phyloP scores from a whole-genome alignment of 2,888 invertebrate genomes.

The Neoitamus cyanurus region DNA sequence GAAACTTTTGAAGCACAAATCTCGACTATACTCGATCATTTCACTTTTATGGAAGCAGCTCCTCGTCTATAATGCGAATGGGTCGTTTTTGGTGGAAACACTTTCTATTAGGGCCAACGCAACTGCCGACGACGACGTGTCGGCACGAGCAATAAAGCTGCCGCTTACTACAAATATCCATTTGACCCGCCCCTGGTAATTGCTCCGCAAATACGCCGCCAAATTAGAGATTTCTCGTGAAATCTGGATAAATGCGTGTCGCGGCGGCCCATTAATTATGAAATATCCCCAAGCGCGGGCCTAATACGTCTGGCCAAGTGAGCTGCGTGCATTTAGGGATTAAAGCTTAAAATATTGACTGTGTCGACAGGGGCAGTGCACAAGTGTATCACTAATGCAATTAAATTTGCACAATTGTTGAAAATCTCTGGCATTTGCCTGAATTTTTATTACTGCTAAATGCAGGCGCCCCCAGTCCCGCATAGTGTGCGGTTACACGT shows the following conservation, averaged over 20 bases:
- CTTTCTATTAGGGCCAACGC: no score
- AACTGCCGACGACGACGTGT: no score
- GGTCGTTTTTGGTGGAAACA: no score
- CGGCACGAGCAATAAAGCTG: no score
- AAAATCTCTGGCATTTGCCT: neutral
- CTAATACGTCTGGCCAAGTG: neutral
- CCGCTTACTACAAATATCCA: no score
- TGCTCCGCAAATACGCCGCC: no score
- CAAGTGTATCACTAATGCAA: neutral
- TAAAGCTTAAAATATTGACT: constrained; percentile 13
- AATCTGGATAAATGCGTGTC: neutral
- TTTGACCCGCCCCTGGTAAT: no score
- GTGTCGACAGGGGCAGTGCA: neutral
- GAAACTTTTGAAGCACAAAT: no score
- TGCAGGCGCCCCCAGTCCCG: neutral
- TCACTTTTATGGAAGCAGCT: no score
- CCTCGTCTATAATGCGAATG: no score
- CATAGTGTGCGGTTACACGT: neutral
- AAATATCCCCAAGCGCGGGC: neutral
- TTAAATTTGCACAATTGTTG: constrained; percentile 17
- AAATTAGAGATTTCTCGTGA: no score
- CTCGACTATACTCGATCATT: no score
- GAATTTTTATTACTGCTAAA: neutral
- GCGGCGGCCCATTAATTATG: neutral
- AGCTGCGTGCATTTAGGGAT: neutral